phyloP scores from a whole-genome alignment of 2,113 vertebrate genomes.

The Sinosuthora webbiana region DNA sequence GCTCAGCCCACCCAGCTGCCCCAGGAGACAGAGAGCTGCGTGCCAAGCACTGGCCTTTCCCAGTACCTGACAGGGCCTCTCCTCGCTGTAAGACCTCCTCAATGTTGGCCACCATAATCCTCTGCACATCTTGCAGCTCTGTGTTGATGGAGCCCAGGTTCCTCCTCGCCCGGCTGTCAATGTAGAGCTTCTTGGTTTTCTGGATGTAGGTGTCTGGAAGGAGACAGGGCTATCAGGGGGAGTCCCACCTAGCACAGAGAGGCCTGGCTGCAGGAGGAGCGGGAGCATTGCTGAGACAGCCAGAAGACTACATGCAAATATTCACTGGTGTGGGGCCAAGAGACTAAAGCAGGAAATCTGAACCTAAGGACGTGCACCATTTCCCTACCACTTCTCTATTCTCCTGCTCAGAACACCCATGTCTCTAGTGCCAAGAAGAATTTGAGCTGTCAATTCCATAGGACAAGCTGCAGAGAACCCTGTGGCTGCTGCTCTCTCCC shows the following conservation, averaged over 20 bases:
- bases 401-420: background rate
- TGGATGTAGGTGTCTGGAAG: slow-evolving; percentile 95
- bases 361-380: background rate
- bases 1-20: background rate
- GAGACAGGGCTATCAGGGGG: background rate
- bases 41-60: background rate
- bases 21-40: accelerated
- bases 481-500: background rate
- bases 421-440: background rate
- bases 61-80: slow-evolving; percentile 92
- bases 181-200: slow-evolving; percentile 98
- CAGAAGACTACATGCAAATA: background rate
- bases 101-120: slow-evolving; percentile 99
- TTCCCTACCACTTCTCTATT: background rate
- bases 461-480: background rate
- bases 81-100: slow-evolving; percentile 96
- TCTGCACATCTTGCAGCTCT: slow-evolving; percentile 96
- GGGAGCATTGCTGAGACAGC: background rate
- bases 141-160: slow-evolving; percentile 98
- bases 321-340: background rate
- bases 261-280: background rate
- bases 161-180: slow-evolving; percentile 92
- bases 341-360: background rate
- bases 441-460: background rate
- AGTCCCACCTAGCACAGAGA: background rate